Base-by-base conservation (phyloP, 2,888 invertebrate species). In the Nymphalis polychloros region DNA sequence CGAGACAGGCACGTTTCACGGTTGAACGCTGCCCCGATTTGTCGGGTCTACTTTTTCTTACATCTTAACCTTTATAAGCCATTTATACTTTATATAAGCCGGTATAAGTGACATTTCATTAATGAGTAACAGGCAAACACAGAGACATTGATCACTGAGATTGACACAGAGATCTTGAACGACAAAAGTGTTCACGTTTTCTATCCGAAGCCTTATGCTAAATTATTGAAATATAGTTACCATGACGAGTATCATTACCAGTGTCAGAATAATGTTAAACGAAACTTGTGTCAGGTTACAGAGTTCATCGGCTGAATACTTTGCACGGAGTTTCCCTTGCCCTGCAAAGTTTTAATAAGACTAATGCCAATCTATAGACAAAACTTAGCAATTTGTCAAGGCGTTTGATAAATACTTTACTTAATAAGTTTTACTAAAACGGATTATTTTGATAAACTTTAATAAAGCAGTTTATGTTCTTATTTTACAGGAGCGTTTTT, bases 41-140 rank as follows among this genome's bases (percentile, higher is more conserved):
- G 57, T 35, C 50, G 47, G 20, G 35, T 35, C 19, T 20, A 52
- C 52, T 27, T n/a, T 53, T 61, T 66, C 47, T 48, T 35, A 61
- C 48, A 20, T 48, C 57, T 53, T 61, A 20, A 66, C 53, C 61
- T 66, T 66, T 61, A 47, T 47, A 57, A 20, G 57, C 48, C 3
- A 4, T 23, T 23, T 23, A 23, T 4, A 13, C 13, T 41, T 0
- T 41, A 41, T 23, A 23, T 23, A 23, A 1, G 23, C 41, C 41
- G 13, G 13, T 41, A 13, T 41, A 13, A 41, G 35, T 13, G 41
- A 13, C 41, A 41, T 41, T 41, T 4, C 13, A 41, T 13, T 41
- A 13, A 41, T 3, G 13, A 41, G 27, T 31, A 31, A 31, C 27
- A 31, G 27, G 27, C 27, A 6, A 31, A n/a, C n/a, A n/a, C n/a